A percentile compares a stretch with the other conserved stretches of the same genome.
These are phyloP conservation scores for Pseudomyrmex pallidus DNA, from an alignment of 1,140 invertebrate species.

Conservation along the genomic window DNA sequence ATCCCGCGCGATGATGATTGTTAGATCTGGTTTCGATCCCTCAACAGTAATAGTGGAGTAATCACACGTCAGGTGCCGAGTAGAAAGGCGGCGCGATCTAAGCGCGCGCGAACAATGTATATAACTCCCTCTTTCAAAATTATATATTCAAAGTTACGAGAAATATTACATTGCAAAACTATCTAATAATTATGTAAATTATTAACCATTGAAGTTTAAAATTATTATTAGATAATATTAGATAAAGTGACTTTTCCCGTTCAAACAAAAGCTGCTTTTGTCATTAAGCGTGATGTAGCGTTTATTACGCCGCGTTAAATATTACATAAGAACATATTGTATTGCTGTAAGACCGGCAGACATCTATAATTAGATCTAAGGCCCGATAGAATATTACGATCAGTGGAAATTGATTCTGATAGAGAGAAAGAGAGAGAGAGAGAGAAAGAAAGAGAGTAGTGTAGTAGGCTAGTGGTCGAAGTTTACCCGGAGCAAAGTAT, in stretches of 20 bases:
- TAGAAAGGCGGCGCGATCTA: conserved; percentile 9
- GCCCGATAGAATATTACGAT: conserved; percentile 51
- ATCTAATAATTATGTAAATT: neutral
- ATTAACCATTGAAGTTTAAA: neutral
- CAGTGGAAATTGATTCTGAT: conserved; percentile 56
- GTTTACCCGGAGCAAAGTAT: conserved; percentile 64
- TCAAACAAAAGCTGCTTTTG: too few species aligned
- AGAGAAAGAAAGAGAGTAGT: conserved; percentile 38
- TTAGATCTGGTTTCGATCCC: conserved; percentile 72
- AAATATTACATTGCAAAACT: neutral
- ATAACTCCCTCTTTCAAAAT: neutral
- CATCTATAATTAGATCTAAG: conserved; percentile 55
- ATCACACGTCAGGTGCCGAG: conserved; percentile 30
- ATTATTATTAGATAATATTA: neutral
- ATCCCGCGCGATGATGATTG: conserved; percentile 70
- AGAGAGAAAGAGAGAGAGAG: too few species aligned
- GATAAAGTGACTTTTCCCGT: neutral
- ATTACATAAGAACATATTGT: conserved; percentile 30
- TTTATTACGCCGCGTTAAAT: neutral
- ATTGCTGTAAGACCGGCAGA: conserved; percentile 33
- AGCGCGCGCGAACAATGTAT: conserved; percentile 1
- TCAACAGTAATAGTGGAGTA: conserved; percentile 67
- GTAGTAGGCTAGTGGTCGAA: conserved; percentile 6
- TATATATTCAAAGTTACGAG: neutral
- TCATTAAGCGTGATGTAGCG: too few species aligned